Percentiles rank a stretch among this genome's conserved stretches.
Conservation (phyloP, 2,113 vertebrate genomes). For the Lates calcarifer region DNA sequence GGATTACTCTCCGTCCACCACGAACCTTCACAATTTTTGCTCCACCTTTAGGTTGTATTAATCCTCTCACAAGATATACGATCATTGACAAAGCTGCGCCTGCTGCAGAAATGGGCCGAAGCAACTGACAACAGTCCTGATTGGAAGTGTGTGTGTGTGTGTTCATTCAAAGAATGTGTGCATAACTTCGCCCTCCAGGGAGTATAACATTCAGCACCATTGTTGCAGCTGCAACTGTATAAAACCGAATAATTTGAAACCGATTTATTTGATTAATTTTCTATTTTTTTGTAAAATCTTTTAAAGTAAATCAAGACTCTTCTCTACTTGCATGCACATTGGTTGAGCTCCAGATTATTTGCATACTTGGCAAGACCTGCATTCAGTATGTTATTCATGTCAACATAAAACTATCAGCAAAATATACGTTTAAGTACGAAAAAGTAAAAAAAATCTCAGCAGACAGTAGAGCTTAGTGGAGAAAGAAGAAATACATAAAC, state of each 20-base stretch:
- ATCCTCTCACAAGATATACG: slow-evolving; percentile 61
- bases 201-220: background rate
- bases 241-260: background rate
- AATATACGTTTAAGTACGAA: too few relatives aligned
- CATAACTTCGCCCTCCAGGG: background rate
- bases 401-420: too few relatives aligned
- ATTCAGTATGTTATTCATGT: too few relatives aligned
- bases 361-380: too few relatives aligned
- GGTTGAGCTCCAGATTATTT: too few relatives aligned
- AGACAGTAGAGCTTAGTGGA: too few relatives aligned
- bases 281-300: background rate
- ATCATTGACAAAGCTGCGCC: slow-evolving; percentile 26
- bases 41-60: slow-evolving; percentile 72
- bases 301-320: too few relatives aligned
- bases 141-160: background rate
- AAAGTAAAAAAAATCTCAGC: too few relatives aligned
- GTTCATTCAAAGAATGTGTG: too few relatives aligned
- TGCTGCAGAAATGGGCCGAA: background rate
- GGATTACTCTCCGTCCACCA: slow-evolving; percentile 67
- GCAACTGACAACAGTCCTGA: background rate
- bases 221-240: background rate
- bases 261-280: background rate
- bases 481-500: too few relatives aligned
- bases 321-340: too few relatives aligned
- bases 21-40: slow-evolving; percentile 66